Evolutionary conservation across 2,797 vertebrate species (phyloP).

Genomic region (Rhynchotus rufescens): DNA sequence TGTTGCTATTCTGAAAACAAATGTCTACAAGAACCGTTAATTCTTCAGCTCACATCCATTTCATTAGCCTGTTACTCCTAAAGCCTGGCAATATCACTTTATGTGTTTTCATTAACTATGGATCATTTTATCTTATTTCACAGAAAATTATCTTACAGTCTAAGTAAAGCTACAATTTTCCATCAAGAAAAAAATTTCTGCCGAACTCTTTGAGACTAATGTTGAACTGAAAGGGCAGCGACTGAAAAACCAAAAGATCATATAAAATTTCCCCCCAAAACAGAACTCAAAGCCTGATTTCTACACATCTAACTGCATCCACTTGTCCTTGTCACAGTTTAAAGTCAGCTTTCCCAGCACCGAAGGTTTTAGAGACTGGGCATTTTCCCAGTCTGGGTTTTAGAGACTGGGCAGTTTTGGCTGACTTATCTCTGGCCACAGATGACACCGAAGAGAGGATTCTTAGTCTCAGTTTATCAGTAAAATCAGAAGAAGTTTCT

Average conservation of each 20-base stretch:
- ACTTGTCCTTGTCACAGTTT: background rate
- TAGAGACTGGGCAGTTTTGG: background rate
- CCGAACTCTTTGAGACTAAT: background rate
- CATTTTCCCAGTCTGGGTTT: background rate
- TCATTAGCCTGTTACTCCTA: background rate
- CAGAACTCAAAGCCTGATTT: background rate
- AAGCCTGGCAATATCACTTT: background rate
- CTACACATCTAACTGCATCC: background rate
- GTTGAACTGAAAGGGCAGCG: background rate
- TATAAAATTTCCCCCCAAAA: background rate
- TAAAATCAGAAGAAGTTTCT: slow-evolving; percentile 57
- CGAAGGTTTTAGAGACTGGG: background rate
- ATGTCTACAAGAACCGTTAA: background rate
- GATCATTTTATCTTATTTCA: background rate
- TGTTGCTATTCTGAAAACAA: background rate
- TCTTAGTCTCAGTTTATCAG: slow-evolving; percentile 34
- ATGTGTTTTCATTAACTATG: background rate
- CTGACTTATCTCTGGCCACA: background rate
- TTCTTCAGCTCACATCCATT: background rate
- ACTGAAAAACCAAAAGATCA: background rate
- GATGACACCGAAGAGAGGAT: background rate
- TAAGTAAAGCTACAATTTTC: background rate
- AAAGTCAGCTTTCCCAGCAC: background rate
- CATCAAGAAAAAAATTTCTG: background rate
- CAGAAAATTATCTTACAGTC: background rate